Evolutionary conservation across 1,140 invertebrate species (phyloP).

Genomic region (Asbolus verrucosus): DNA sequence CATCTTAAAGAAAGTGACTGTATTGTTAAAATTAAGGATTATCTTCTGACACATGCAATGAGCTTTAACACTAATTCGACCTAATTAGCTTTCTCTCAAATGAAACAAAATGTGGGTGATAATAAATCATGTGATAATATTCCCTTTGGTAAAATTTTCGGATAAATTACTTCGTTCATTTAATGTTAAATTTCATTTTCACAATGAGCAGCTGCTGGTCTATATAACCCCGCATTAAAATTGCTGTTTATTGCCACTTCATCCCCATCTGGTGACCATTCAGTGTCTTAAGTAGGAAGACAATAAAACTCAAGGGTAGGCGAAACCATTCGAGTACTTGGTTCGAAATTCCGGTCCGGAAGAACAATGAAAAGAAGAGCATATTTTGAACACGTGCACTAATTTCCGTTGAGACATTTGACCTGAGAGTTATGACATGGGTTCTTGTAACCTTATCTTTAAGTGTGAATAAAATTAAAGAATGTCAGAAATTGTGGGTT

Average conservation of each 20-base stretch:
- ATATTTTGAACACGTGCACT: slow-evolving; percentile 31
- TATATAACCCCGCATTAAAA: not conserved
- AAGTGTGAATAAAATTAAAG: not conserved
- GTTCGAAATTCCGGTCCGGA: slow-evolving; percentile 13
- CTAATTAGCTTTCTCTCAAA: too few relatives aligned
- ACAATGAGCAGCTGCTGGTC: not conserved
- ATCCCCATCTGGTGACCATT: slow-evolving; percentile 12
- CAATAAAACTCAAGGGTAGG: too few relatives aligned
- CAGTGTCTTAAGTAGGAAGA: too few relatives aligned
- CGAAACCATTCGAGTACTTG: slow-evolving; percentile 9
- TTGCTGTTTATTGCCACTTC: slow-evolving; percentile 13
- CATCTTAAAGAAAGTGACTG: too few relatives aligned
- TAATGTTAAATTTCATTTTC: slow-evolving; percentile 3
- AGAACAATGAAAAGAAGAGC: not conserved
- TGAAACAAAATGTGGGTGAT: too few relatives aligned
- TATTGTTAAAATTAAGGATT: too few relatives aligned
- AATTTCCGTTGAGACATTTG: slow-evolving; percentile 24
- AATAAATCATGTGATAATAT: too few relatives aligned
- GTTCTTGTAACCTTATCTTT: too few relatives aligned
- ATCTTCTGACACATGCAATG: too few relatives aligned
- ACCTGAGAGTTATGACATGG: not conserved
- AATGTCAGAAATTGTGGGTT: not conserved
- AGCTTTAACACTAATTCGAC: too few relatives aligned
- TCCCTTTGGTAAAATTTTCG: too few relatives aligned
- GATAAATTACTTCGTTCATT: too few relatives aligned